A percentile compares a stretch with the other conserved stretches of the same genome.
phyloP scores from a whole-genome alignment of 2,113 vertebrate genomes.

The Pollachius pollachius region DNA sequence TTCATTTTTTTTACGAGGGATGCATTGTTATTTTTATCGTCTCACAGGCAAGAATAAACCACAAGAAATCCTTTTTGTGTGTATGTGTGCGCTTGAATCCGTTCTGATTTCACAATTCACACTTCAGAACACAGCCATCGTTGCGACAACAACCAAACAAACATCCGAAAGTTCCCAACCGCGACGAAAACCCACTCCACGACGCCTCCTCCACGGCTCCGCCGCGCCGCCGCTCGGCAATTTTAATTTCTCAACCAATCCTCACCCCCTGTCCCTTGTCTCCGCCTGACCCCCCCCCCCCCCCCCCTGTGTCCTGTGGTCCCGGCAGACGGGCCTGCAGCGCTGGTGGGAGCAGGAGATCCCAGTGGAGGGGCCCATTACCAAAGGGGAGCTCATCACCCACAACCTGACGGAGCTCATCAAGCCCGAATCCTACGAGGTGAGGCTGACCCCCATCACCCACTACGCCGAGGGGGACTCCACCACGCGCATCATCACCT shows the following conservation, averaged over 20 bases:
- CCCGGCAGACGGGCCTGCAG: slow-evolving; percentile 84
- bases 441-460: slow-evolving; percentile 93
- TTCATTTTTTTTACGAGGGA: too few relatives aligned
- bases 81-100: too few relatives aligned
- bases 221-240: background rate
- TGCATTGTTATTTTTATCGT: too few relatives aligned
- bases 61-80: too few relatives aligned
- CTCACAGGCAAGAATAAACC: too few relatives aligned
- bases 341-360: slow-evolving; percentile 99
- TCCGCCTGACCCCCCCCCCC: background rate
- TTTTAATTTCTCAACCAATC: background rate
- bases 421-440: slow-evolving; percentile 93
- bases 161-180: too few relatives aligned
- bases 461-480: slow-evolving; percentile 95
- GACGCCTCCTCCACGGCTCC: too few relatives aligned
- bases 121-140: too few relatives aligned
- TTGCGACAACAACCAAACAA: too few relatives aligned
- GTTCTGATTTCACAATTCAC: too few relatives aligned
- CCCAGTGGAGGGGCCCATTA: slow-evolving; percentile 85
- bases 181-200: too few relatives aligned
- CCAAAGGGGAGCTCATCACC: slow-evolving; percentile 92
- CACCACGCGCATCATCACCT: slow-evolving; percentile 92
- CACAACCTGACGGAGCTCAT: slow-evolving; percentile 95
- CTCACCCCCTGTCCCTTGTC: background rate
- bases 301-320: background rate